Percentiles rank a stretch among this genome's conserved stretches.
Conservation (phyloP, 2,888 invertebrate genomes). For the Lysandra coridon region DNA sequence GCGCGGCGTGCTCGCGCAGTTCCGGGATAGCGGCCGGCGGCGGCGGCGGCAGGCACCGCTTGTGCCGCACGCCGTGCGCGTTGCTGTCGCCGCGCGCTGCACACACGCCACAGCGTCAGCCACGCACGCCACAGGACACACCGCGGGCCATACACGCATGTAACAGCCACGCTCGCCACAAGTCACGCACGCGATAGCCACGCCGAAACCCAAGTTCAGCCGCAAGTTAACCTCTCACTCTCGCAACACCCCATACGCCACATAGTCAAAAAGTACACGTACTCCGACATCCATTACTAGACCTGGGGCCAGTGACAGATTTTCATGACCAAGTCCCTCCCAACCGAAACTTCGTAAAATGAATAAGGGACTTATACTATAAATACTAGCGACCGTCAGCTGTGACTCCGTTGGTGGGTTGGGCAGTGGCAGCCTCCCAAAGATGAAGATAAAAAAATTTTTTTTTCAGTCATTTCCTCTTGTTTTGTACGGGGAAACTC, state of each 20-base stretch:
- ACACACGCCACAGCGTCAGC: conserved; percentile 40
- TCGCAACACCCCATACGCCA: neutral
- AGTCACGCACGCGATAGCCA: neutral
- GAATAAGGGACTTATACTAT: no score
- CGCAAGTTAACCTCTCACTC: neutral
- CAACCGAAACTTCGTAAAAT: no score
- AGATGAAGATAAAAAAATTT: no score
- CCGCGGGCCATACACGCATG: neutral
- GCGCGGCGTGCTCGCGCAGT: conserved; percentile 82
- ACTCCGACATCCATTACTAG: neutral
- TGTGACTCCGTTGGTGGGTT: no score
- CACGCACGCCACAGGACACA: conserved; percentile 37
- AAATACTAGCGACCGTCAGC: no score
- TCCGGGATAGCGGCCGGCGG: conserved; percentile 92
- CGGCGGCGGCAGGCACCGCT: conserved; percentile 90
- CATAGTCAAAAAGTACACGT: neutral
- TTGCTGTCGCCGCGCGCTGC: conserved; percentile 83
- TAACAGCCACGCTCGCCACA: neutral
- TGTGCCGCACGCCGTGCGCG: conserved; percentile 92
- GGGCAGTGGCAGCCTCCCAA: no score
- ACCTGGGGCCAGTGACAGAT: no score
- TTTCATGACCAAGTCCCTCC: no score
- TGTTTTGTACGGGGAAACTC: no score
- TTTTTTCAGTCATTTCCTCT: no score
- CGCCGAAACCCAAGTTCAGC: no score